A percentile compares a stretch with the other conserved stretches of the same genome.
Evolutionary conservation across 2,113 vertebrate species (phyloP).

Genomic region (Erythrolamprus reginae): DNA sequence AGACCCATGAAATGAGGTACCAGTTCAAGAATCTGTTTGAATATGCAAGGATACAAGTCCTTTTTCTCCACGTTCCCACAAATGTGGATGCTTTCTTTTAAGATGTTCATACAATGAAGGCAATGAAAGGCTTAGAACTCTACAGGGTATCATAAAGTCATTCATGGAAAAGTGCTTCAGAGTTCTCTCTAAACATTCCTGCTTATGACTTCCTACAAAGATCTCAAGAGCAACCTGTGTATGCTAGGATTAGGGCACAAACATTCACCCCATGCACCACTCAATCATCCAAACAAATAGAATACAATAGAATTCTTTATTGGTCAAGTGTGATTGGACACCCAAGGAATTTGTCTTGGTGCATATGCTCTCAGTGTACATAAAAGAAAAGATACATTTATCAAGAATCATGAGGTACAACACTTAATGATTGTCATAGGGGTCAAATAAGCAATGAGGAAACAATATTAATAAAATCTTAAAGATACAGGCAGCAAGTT

Average conservation of each 20-base stretch:
- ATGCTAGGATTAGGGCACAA: not conserved
- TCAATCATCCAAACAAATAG: not conserved
- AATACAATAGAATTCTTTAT: too few species aligned
- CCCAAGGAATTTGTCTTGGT: too few species aligned
- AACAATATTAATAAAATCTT: too few species aligned
- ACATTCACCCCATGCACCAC: not conserved
- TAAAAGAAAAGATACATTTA: too few species aligned
- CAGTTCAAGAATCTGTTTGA: not conserved
- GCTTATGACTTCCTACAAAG: not conserved
- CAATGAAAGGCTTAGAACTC: not conserved
- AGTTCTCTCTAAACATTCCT: not conserved
- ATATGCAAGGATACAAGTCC: not conserved
- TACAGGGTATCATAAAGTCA: not conserved
- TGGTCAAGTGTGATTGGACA: too few species aligned
- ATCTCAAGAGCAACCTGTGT: not conserved
- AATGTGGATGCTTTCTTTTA: not conserved
- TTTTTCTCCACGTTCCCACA: not conserved
- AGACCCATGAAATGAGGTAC: not conserved
- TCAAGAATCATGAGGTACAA: too few species aligned
- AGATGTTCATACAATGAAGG: not conserved
- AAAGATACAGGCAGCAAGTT: too few species aligned
- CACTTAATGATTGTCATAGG: too few species aligned
- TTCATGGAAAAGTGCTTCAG: not conserved
- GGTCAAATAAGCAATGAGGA: too few species aligned
- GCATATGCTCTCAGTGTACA: too few species aligned